Conservation (phyloP, 2,113 vertebrate genomes). For the Nestor notabilis region DNA sequence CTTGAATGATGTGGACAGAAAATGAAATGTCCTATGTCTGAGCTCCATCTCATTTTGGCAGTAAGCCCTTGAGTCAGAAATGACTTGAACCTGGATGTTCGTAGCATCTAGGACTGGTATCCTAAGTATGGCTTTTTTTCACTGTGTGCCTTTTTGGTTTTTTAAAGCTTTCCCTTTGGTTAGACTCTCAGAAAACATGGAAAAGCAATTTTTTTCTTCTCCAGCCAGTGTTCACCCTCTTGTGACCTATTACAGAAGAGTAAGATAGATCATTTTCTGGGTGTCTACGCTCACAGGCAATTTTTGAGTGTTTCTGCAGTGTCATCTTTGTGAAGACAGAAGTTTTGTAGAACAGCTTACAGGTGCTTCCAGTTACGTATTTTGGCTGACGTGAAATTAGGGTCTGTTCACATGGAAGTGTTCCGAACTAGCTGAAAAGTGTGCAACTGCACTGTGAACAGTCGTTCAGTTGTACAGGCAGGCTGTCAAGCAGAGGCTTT, state of each 20-base stretch:
- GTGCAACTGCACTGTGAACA: background rate
- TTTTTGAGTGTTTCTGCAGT: background rate
- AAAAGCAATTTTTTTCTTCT: background rate
- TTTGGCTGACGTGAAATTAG: background rate
- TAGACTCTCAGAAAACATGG: background rate
- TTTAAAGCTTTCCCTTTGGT: background rate
- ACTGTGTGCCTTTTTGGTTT: background rate
- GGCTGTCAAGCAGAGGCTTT: background rate
- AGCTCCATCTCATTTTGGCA: background rate
- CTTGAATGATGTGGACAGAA: too few relatives aligned
- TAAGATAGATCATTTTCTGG: rapidly evolving
- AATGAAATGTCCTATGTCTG: background rate
- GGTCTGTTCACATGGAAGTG: background rate
- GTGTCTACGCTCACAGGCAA: background rate
- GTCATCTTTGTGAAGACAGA: background rate
- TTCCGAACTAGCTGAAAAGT: background rate
- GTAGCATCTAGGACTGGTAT: background rate
- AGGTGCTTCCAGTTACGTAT: background rate
- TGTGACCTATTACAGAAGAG: background rate
- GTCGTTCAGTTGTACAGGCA: background rate
- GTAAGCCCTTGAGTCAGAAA: background rate
- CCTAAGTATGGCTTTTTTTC: background rate
- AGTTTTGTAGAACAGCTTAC: background rate
- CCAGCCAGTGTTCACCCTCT: background rate
- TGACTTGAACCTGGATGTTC: background rate